Evolutionary conservation across 2,888 invertebrate species (phyloP), one percentile per base, ranked within the genome.

Genomic region (Atrina japonica): DNA sequence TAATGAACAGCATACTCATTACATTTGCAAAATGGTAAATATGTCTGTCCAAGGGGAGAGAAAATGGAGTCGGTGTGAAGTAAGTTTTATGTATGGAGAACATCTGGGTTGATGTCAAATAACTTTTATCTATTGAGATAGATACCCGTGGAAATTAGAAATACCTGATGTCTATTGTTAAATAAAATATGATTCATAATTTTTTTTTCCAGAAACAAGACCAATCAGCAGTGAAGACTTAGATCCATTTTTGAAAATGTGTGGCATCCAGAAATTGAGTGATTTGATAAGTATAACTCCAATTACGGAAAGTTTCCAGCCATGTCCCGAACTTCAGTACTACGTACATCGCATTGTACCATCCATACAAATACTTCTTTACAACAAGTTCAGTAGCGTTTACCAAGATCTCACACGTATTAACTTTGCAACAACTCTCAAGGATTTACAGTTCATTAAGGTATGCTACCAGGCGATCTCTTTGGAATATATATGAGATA

Each of bases 321-420:
- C 83, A 0, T 88, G 86, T 75, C 79, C 76, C 2, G 45, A 75
- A 11, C 71, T 88, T 5, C 84, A 86, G 80, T 43, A 27, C 14
- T 88, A 88, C 70, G 73, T 88, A 63, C 77, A 80, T 45, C 30
- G 73, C 2, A 76, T 84, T 11, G 75, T 86, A 18, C 86, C 87
- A n/a, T 71, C 71, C 30, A 70, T 88, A 30, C 89, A 89, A 76
- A 68, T 68, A 21, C 85, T 74, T 60, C 73, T 89, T 56, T 82
- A 73, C 52, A 73, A 68, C 5, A 73, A 78, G 14, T 81, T 73
- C 71, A 74, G 68, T 0, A 77, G 82, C 2, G 73, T 87, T 0
- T 86, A 88, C 66, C 55, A 78, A 35, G 64, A 69, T 0, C 78
- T 68, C 23, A 73, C 70, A 27, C 47, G 72, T 0, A 68, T 53